A percentile compares a stretch with the other conserved stretches of the same genome.
Evolutionary conservation across 2,888 invertebrate genomes (phyloP).

Genomic region (Agonum fuliginosum): DNA sequence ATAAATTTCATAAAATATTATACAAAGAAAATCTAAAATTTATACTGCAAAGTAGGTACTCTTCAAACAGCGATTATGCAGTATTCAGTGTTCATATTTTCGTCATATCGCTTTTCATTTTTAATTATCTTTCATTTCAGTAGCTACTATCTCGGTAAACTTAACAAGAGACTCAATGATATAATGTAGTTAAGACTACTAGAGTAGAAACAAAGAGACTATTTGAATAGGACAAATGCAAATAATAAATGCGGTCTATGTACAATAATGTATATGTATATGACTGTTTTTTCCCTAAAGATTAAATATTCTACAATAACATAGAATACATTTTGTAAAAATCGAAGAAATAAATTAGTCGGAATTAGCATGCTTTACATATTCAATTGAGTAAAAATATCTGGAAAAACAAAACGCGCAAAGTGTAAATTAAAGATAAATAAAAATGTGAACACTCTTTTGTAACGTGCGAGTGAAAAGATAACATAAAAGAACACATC

Average conservation of each 20-base stretch:
- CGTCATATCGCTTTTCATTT: not conserved
- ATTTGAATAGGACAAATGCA: slow-evolving; percentile 2
- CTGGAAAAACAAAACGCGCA: not conserved
- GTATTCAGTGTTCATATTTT: too few species aligned
- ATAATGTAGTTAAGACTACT: not conserved
- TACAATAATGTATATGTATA: not conserved
- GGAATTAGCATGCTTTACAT: slow-evolving; percentile 25
- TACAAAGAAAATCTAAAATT: too few species aligned
- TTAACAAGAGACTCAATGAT: not conserved
- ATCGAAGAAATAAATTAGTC: slow-evolving; percentile 1
- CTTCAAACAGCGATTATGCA: too few species aligned
- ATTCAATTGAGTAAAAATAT: not conserved
- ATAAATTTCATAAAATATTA: too few species aligned
- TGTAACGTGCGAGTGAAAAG: not conserved
- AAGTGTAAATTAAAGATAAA: slow-evolving; percentile 36
- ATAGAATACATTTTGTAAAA: not conserved
- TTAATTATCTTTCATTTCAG: not conserved
- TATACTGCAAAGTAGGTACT: too few species aligned
- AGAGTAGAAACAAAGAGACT: not conserved
- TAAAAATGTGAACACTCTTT: slow-evolving; percentile 22
- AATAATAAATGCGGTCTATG: not conserved
- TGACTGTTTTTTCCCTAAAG: not conserved
- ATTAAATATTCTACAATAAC: slow-evolving; percentile 11
- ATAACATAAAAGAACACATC: not conserved
- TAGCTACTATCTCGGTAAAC: not conserved